Evolutionary conservation across 1,140 invertebrate genomes (phyloP).

Genomic region (Hetaerina americana): DNA sequence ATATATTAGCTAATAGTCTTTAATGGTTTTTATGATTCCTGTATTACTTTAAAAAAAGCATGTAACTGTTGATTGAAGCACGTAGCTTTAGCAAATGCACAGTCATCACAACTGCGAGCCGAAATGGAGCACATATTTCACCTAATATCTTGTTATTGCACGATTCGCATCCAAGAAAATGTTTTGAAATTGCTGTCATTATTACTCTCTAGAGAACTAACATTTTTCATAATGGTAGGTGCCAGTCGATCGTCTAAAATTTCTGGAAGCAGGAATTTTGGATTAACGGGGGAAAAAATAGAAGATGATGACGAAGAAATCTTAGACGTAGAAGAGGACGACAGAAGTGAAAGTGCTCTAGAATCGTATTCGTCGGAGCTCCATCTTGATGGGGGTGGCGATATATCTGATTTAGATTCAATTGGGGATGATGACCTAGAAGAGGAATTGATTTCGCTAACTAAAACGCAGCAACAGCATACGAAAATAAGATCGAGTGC

Average conservation of each 20-base stretch:
- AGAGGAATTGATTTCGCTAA: background rate
- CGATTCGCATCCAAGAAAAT: too few species aligned
- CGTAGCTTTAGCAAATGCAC: too few species aligned
- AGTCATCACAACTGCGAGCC: too few species aligned
- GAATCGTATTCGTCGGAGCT: background rate
- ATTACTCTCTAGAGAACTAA: too few species aligned
- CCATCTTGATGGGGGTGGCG: background rate
- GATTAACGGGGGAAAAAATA: background rate
- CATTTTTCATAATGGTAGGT: background rate
- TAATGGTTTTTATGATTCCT: too few species aligned
- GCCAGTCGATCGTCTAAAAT: background rate
- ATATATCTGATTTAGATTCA: background rate
- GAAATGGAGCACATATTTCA: too few species aligned
- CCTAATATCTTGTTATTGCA: too few species aligned
- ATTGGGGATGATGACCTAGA: background rate
- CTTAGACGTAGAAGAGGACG: background rate
- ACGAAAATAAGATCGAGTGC: background rate
- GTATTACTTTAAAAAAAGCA: too few species aligned
- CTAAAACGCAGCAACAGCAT: background rate
- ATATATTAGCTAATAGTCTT: too few species aligned
- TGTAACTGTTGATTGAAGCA: too few species aligned
- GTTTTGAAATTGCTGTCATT: too few species aligned
- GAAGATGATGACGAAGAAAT: background rate
- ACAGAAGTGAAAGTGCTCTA: background rate
- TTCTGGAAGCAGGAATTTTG: background rate